phyloP scores from a whole-genome alignment of 2,113 vertebrate species.

The Lepisosteus oculatus region DNA sequence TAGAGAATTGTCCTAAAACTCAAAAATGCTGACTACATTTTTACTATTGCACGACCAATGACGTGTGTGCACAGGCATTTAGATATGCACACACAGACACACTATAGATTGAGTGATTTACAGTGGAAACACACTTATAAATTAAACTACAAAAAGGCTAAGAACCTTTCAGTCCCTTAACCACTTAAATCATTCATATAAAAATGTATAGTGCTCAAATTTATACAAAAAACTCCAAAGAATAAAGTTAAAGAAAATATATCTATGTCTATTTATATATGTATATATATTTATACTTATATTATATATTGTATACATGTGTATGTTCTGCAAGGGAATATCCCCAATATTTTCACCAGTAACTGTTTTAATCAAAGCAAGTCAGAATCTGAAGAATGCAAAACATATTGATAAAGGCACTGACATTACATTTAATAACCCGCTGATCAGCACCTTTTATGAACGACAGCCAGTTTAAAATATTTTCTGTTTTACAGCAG shows the following conservation, averaged over 20 bases:
- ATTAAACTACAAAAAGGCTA: conserved; percentile 8
- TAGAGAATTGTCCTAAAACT: not conserved
- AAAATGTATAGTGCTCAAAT: conserved; percentile 53
- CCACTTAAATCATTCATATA: conserved; percentile 27
- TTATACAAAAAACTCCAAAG: conserved; percentile 23
- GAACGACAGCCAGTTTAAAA: not conserved
- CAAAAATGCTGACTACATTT: not conserved
- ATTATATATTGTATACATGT: not conserved
- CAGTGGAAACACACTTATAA: conserved; percentile 23
- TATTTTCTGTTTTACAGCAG: not conserved
- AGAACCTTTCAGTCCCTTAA: conserved; percentile 12
- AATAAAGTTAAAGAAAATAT: conserved; percentile 20
- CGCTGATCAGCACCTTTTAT: not conserved
- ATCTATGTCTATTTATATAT: conserved; percentile 11
- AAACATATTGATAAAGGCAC: conserved; percentile 14
- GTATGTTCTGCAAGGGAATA: conserved; percentile 20
- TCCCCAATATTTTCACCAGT: conserved; percentile 29
- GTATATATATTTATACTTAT: not conserved
- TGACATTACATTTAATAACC: conserved; percentile 1
- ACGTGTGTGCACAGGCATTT: too few species aligned
- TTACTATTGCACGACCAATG: not conserved
- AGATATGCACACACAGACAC: not conserved
- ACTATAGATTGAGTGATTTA: conserved; percentile 9
- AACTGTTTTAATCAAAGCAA: conserved; percentile 13
- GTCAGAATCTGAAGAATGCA: conserved; percentile 9